phyloP scores from a whole-genome alignment of 2,888 invertebrate species.

The Gandaritis pyraliata region DNA sequence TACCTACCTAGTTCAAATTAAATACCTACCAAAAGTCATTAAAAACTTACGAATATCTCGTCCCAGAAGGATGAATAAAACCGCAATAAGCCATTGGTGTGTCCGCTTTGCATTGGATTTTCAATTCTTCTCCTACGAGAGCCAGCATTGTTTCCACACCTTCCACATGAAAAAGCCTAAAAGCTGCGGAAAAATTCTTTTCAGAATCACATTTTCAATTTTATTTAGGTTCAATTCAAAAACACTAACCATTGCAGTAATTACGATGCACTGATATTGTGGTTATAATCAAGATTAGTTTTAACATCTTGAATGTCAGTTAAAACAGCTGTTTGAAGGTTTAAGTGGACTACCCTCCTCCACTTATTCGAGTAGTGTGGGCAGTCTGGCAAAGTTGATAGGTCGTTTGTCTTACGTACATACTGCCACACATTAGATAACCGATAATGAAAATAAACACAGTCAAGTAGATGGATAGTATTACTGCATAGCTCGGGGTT shows the following conservation, averaged over 20 bases:
- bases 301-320: conserved; percentile 22
- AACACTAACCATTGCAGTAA: conserved; percentile 25
- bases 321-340: conserved; percentile 14
- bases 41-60: conserved; percentile 71
- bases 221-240: neutral
- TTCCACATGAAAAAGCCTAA: conserved; percentile 61
- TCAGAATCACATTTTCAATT: neutral
- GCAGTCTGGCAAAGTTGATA: conserved; percentile 48
- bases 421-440: conserved; percentile 25
- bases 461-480: conserved; percentile 8
- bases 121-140: conserved; percentile 64
- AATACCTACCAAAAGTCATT: conserved; percentile 25
- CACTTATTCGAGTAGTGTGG: conserved; percentile 24
- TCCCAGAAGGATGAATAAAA: conserved; percentile 71
- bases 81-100: conserved; percentile 75
- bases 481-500: conserved; percentile 17
- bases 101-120: conserved; percentile 67
- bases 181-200: conserved; percentile 52
- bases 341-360: conserved; percentile 52
- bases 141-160: conserved; percentile 69
- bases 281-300: conserved; percentile 10
- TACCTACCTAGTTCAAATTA: no score
- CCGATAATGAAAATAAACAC: conserved; percentile 18
- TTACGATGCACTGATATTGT: conserved; percentile 7
- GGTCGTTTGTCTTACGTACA: conserved; percentile 46